Conservation (phyloP, 2,113 vertebrate species). For the Prietella phreatophila region DNA sequence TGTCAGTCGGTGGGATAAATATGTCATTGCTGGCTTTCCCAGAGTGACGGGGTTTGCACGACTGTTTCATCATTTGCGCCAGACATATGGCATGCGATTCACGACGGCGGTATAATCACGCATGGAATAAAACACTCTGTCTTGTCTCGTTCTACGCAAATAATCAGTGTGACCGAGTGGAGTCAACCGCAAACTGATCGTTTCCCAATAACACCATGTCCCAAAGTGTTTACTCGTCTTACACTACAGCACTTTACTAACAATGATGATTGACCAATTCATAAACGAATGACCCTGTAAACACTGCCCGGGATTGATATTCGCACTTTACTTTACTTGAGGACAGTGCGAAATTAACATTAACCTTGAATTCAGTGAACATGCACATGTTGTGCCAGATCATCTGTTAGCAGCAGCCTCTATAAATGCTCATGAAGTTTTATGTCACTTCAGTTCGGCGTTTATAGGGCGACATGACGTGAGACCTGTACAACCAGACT, state of each 20-base stretch:
- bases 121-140: neutral
- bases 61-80: neutral
- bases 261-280: neutral
- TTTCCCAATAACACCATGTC: neutral
- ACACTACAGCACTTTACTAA: too few relatives aligned
- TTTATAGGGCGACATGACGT: neutral
- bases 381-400: neutral
- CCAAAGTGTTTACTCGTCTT: neutral
- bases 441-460: neutral
- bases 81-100: neutral
- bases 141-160: neutral
- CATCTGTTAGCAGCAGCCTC: neutral
- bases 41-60: neutral
- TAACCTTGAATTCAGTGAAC: neutral
- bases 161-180: neutral
- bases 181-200: neutral
- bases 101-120: neutral
- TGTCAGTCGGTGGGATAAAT: conserved; percentile 57
- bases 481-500: neutral
- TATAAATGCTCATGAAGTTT: neutral
- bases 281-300: neutral
- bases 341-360: neutral
- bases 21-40: conserved; percentile 46
- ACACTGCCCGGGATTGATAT: neutral
- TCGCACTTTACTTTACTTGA: neutral